These are phyloP conservation scores for Petrocephalus sullivani DNA, from an alignment of 2,797 vertebrate species.

Conservation along the genomic window DNA sequence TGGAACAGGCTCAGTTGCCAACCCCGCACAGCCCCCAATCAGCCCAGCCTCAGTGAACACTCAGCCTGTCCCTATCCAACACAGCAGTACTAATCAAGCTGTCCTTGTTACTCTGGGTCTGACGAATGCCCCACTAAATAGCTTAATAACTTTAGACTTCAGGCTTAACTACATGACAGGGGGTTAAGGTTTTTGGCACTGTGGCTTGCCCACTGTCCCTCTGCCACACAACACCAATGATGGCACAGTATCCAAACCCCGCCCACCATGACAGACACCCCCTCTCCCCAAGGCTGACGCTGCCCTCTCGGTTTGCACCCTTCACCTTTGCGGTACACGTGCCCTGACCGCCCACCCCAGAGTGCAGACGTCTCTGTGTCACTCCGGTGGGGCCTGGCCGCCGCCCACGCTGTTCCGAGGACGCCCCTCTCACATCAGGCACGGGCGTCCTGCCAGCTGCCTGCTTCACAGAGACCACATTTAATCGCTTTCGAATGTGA, in stretches of 20 bases:
- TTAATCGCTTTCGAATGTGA: constrained; percentile 70
- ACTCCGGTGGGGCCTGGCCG: constrained; percentile 44
- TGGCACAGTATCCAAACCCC: neutral
- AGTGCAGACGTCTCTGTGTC: constrained; percentile 43
- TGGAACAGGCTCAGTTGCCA: neutral
- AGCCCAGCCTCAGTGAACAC: neutral
- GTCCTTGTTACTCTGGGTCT: neutral
- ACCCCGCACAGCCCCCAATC: neutral
- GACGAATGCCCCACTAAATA: neutral
- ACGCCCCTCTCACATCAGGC: constrained; percentile 36
- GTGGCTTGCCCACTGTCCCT: neutral
- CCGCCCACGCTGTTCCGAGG: constrained; percentile 29
- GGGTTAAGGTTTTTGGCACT: neutral
- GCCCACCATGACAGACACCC: neutral
- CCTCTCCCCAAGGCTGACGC: neutral
- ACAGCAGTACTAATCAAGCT: neutral
- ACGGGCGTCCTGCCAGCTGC: constrained; percentile 56
- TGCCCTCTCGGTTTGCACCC: neutral
- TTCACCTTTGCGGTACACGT: constrained; percentile 34
- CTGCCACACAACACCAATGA: neutral
- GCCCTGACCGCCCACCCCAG: constrained; percentile 32
- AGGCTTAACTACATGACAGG: neutral
- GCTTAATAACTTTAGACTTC: neutral
- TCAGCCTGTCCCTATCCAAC: neutral
- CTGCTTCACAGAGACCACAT: constrained; percentile 60